These are phyloP conservation scores for Rhombomys opimus DNA, from an alignment of 2,113 vertebrate species.

Conservation along the genomic window DNA sequence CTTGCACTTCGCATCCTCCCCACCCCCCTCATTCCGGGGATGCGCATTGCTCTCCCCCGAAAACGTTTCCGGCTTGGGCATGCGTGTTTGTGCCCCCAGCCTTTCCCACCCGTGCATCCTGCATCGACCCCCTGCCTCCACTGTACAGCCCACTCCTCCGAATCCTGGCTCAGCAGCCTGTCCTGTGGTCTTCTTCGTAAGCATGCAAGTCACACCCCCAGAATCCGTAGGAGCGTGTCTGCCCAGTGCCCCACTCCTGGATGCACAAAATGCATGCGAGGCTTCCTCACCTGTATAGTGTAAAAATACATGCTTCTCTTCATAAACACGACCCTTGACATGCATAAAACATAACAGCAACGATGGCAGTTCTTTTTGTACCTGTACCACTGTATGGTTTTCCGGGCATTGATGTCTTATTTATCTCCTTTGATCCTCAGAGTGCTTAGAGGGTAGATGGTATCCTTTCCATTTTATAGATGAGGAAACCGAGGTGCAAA, in stretches of 20 bases:
- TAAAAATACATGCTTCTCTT: constrained; percentile 44
- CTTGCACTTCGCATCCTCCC: constrained; percentile 68
- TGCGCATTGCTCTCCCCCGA: constrained; percentile 67
- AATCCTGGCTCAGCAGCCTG: constrained; percentile 43
- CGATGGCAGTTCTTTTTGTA: background rate
- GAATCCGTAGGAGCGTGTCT: constrained; percentile 24
- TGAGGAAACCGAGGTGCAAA: constrained; percentile 68
- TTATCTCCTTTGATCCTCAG: constrained; percentile 15
- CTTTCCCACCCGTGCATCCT: constrained; percentile 44
- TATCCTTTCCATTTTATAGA: constrained; percentile 74
- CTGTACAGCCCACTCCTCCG: constrained; percentile 66
- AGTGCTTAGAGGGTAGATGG: constrained; percentile 2
- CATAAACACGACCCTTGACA: constrained; percentile 44
- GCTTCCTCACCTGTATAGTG: constrained; percentile 62
- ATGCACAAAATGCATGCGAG: constrained; percentile 22
- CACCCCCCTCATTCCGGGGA: constrained; percentile 58
- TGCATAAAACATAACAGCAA: background rate
- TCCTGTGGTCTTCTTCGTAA: background rate
- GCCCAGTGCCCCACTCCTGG: constrained; percentile 34
- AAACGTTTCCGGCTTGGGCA: constrained; percentile 80
- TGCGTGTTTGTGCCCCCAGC: constrained; percentile 76
- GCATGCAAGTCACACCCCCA: constrained; percentile 75
- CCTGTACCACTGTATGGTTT: background rate
- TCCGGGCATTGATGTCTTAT: background rate
- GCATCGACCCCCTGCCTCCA: constrained; percentile 58